Evolutionary conservation across 2,888 invertebrate species (phyloP).

Genomic region (Agriopis aurantiaria): DNA sequence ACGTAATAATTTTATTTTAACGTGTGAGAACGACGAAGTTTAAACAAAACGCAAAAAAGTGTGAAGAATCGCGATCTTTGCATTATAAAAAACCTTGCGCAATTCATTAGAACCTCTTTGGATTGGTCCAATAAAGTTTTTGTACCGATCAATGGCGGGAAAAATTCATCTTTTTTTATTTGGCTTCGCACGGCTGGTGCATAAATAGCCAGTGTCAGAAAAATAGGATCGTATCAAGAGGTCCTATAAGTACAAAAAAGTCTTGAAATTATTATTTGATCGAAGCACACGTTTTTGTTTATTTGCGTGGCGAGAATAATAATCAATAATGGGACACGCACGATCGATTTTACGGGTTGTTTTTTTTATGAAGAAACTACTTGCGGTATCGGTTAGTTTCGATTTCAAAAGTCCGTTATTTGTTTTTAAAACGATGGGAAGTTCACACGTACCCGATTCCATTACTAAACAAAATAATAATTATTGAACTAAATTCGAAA

Average conservation of each 20-base stretch:
- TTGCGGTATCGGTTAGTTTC: conserved; percentile 19
- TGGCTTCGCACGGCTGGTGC: neutral
- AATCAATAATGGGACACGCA: conserved; percentile 47
- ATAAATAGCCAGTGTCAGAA: neutral
- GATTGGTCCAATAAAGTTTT: conserved; percentile 8
- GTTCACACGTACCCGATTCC: conserved; percentile 18
- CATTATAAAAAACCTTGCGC: conserved; percentile 9
- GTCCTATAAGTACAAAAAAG: conserved; percentile 2
- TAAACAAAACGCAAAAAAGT: conserved; percentile 23
- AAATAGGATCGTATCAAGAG: neutral
- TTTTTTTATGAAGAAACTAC: conserved; percentile 21
- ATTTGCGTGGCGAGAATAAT: conserved; percentile 35
- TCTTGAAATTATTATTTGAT: conserved; percentile 19
- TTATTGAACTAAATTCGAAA: neutral
- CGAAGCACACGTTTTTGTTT: conserved; percentile 47
- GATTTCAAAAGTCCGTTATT: conserved; percentile 32
- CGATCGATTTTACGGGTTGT: conserved; percentile 43
- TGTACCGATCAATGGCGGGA: neutral
- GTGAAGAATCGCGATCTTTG: conserved; percentile 25
- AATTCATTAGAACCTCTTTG: conserved; percentile 15
- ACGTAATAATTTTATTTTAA: conserved; percentile 28
- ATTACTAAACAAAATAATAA: neutral
- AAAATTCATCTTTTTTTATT: neutral
- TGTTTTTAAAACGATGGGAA: conserved; percentile 22
- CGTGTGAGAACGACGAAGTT: conserved; percentile 20